A percentile compares a stretch with the other conserved stretches of the same genome.
phyloP scores from a whole-genome alignment of 2,797 vertebrate genomes.

The Cercopithecus hamlyni region DNA sequence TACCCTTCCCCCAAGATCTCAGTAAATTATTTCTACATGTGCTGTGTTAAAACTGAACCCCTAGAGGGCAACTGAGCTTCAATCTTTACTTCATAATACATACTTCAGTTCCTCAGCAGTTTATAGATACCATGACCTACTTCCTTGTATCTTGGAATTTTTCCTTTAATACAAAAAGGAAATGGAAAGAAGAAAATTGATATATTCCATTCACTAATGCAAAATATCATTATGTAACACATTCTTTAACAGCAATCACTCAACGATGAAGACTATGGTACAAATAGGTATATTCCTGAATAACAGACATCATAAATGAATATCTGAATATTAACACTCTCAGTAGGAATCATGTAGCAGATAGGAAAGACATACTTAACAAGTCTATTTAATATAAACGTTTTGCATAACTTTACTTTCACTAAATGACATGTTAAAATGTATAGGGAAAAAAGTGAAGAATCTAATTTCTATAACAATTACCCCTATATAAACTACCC shows the following conservation, averaged over 20 bases:
- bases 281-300: not conserved
- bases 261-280: not conserved
- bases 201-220: conserved; percentile 67
- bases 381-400: conserved; percentile 54
- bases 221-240: conserved; percentile 52
- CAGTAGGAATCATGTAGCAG: not conserved
- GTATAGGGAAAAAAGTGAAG: conserved; percentile 2
- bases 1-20: not conserved
- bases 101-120: conserved; percentile 76
- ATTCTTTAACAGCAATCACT: conserved; percentile 50
- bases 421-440: conserved; percentile 71
- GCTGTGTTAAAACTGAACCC: conserved; percentile 84
- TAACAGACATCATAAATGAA: not conserved
- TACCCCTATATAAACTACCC: conserved; percentile 31
- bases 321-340: conserved; percentile 46
- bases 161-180: conserved; percentile 74
- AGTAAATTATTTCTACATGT: conserved; percentile 63
- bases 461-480: conserved; percentile 24
- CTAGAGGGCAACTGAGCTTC: conserved; percentile 88
- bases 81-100: conserved; percentile 79
- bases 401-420: conserved; percentile 69
- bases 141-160: conserved; percentile 68
- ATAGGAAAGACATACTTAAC: conserved; percentile 53
- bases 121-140: conserved; percentile 76
- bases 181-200: conserved; percentile 71